Conservation (phyloP, 2,888 invertebrate species). For the Hirtodrosophila confusa region DNA sequence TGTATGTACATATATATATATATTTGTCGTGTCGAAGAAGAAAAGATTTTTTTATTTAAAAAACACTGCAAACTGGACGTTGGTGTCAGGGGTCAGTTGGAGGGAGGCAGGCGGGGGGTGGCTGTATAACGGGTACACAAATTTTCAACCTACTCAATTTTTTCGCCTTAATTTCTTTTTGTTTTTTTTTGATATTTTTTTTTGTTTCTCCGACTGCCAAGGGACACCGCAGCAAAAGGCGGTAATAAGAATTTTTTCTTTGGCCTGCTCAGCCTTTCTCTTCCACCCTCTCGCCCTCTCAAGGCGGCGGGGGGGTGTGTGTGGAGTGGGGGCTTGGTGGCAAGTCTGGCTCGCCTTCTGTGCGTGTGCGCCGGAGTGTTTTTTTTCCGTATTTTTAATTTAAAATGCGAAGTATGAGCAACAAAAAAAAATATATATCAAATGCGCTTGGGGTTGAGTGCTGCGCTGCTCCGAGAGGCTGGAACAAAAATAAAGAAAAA, state of each 20-base stretch:
- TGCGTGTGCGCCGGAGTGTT: constrained; percentile 74
- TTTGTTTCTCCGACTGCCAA: constrained; percentile 66
- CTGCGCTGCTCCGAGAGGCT: constrained; percentile 18
- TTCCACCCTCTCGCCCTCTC: neutral
- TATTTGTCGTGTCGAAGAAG: constrained; percentile 68
- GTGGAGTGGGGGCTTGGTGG: too few relatives aligned
- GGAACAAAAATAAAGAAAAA: constrained; percentile 3
- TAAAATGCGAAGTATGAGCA: constrained; percentile 73
- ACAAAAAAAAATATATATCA: constrained; percentile 55
- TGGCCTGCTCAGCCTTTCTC: constrained; percentile 26
- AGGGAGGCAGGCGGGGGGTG: neutral
- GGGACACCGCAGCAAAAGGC: constrained; percentile 66
- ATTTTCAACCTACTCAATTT: constrained; percentile 81
- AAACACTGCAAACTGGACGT: constrained; percentile 62
- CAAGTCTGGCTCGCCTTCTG: constrained; percentile 23
- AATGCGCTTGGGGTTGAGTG: constrained; percentile 61
- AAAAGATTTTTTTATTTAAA: constrained; percentile 59
- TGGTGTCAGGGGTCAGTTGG: constrained; percentile 18
- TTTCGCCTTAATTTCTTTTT: constrained; percentile 79
- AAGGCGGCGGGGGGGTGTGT: too few relatives aligned
- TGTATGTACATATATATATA: constrained; percentile 27
- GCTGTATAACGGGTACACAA: constrained; percentile 71
- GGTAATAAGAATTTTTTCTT: constrained; percentile 81
- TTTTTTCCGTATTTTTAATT: constrained; percentile 79
- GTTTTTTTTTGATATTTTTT: constrained; percentile 51